Evolutionary conservation across 2,113 vertebrate species (phyloP).

Genomic region (Toxostoma redivivum): DNA sequence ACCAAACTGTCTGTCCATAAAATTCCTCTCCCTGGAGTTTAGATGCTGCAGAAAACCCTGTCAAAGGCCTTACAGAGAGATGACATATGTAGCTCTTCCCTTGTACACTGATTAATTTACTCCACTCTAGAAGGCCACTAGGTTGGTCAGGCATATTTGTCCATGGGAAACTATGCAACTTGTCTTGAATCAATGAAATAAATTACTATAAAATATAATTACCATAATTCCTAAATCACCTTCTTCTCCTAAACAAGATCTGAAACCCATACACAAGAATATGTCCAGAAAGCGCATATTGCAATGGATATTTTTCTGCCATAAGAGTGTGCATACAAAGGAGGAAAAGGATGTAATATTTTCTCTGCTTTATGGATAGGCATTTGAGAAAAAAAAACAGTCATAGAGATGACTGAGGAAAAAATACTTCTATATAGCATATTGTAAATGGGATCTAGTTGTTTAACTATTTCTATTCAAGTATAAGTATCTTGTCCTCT

Average conservation of each 20-base stretch:
- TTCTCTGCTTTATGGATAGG: neutral
- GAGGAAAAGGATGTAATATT: neutral
- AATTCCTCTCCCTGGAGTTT: neutral
- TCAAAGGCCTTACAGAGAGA: neutral
- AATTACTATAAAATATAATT: neutral
- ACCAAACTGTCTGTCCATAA: neutral
- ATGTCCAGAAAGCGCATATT: neutral
- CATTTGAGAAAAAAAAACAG: neutral
- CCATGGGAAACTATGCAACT: neutral
- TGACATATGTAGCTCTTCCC: neutral
- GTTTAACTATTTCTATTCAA: neutral
- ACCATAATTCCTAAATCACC: neutral
- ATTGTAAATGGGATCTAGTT: neutral
- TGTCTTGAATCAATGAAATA: neutral
- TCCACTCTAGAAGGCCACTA: neutral
- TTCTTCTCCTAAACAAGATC: neutral
- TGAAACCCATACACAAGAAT: neutral
- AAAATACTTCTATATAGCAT: neutral
- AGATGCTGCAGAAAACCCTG: neutral
- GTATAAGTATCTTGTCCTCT: neutral
- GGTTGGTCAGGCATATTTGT: neutral
- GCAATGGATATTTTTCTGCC: neutral
- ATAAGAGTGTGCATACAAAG: neutral
- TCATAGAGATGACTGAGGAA: neutral
- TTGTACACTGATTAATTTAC: neutral